Evolutionary conservation across 2,888 invertebrate genomes (phyloP).

Genomic region (Busseola fusca): DNA sequence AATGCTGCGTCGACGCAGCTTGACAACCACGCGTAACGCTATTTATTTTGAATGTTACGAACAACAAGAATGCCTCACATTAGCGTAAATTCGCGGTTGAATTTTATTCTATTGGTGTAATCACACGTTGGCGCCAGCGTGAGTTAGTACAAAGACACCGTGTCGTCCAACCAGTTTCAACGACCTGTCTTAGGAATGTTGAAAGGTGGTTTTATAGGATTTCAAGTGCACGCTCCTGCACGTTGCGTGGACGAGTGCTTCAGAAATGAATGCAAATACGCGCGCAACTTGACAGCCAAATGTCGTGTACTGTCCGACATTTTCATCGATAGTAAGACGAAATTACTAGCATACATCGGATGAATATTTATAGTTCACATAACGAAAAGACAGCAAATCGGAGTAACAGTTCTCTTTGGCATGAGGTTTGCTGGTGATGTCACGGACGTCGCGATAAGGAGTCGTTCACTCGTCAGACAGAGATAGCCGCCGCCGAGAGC

Average conservation of each 20-base stretch:
- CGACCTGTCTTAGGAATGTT: slow-evolving; percentile 54
- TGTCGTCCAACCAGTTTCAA: slow-evolving; percentile 51
- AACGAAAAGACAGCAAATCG: slow-evolving; percentile 61
- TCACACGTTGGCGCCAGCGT: slow-evolving; percentile 41
- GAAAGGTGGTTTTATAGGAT: slow-evolving; percentile 67
- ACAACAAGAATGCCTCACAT: slow-evolving; percentile 39
- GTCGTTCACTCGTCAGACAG: slow-evolving; percentile 82
- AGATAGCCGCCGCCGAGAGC: slow-evolving; percentile 67
- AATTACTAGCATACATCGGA: slow-evolving; percentile 42
- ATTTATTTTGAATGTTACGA: slow-evolving; percentile 66
- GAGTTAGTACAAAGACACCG: slow-evolving; percentile 26
- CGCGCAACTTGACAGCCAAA: slow-evolving; percentile 16
- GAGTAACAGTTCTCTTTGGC: slow-evolving; percentile 73
- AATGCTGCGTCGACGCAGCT: slow-evolving; percentile 40
- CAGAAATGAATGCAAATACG: slow-evolving; percentile 36
- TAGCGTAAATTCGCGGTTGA: slow-evolving; percentile 33
- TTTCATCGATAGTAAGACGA: slow-evolving; percentile 45
- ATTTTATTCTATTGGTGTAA: slow-evolving; percentile 20
- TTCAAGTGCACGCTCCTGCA: slow-evolving; percentile 65
- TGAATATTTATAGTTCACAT: slow-evolving; percentile 64
- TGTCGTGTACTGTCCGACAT: slow-evolving; percentile 44
- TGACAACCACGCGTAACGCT: slow-evolving; percentile 52
- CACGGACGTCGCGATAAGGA: slow-evolving; percentile 80
- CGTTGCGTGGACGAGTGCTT: slow-evolving; percentile 26
- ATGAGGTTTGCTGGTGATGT: slow-evolving; percentile 75